Base-by-base conservation (phyloP, 2,113 vertebrate genomes). In the Apaloderma vittatum region DNA sequence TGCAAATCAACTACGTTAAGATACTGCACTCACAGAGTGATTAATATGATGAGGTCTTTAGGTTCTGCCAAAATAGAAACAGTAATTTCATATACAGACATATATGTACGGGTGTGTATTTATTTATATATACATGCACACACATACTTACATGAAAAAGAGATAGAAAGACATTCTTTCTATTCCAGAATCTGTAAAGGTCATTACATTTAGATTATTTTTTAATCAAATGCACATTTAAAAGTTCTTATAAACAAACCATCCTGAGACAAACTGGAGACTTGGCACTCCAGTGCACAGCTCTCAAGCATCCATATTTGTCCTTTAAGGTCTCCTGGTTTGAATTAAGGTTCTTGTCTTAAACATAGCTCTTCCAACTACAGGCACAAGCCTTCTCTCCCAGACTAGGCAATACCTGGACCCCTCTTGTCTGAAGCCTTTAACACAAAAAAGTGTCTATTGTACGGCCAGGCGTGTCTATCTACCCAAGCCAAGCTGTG, bases 141-240 rank as follows among this genome's bases (percentile, higher is more conserved):
- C 11, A 55, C 55, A 57, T 7, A 77, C 15, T 70, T 57, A 43
- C 0, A 27, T 70, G 48, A 86, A 7, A 78, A 32, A 68, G 22
- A 88, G 51, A 86, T 1, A 68, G 66, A 89, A 86, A 78, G n/a
- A 40, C 15, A 80, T 52, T 15, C 23, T 59, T 81, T 84, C 72
- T 72, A 23, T 84, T 92, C 90, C 86, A 90, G 78, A 84, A 91
- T 88, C 72, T 49, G 23, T 84, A 91, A 81, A 65, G 83, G 52
- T 92, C 76, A 92, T 59, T 90, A 72, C 7, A 84, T 72, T 93
- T 74, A 71, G 68, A 89, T 61, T 92, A 51, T 67, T 86, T 93
- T 94, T 94, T 71, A 95, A 96, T 78, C 72, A 95, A 96, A 80
- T 77, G 27, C 72, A 91, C 46, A 93, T 87, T 72, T 85, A 78